These are phyloP conservation scores for Pelusios castaneus DNA, from an alignment of 2,113 vertebrate genomes.

Conservation along the genomic window DNA sequence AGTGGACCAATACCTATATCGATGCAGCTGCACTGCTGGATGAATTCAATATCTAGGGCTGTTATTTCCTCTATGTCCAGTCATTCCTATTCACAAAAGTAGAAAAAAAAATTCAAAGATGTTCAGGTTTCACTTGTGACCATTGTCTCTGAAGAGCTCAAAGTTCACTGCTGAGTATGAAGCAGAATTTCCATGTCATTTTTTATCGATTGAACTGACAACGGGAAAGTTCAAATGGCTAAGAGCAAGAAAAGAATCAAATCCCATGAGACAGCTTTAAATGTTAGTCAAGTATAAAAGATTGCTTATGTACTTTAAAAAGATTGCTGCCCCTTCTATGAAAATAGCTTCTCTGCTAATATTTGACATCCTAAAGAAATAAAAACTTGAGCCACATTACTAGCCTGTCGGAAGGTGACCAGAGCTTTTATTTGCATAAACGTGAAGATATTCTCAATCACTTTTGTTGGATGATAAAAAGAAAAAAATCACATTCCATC, in stretches of 20 bases:
- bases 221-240: constrained; percentile 75
- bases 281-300: constrained; percentile 68
- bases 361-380: neutral
- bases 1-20: neutral
- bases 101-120: neutral
- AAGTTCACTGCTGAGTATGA: constrained; percentile 43
- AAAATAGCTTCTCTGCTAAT: constrained; percentile 25
- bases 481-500: neutral
- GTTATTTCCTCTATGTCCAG: neutral
- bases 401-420: neutral
- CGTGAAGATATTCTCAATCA: neutral
- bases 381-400: neutral
- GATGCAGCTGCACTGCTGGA: neutral
- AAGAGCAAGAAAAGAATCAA: constrained; percentile 67
- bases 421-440: neutral
- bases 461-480: neutral
- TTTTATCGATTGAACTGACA: constrained; percentile 78
- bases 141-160: constrained; percentile 40
- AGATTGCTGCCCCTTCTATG: constrained; percentile 28
- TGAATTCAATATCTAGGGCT: neutral
- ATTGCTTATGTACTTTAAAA: constrained; percentile 58
- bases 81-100: neutral
- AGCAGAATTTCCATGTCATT: constrained; percentile 67
- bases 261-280: constrained; percentile 74
- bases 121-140: constrained; percentile 34